phyloP scores from a whole-genome alignment of 2,888 invertebrate species.

The Slavum lentiscoides region DNA sequence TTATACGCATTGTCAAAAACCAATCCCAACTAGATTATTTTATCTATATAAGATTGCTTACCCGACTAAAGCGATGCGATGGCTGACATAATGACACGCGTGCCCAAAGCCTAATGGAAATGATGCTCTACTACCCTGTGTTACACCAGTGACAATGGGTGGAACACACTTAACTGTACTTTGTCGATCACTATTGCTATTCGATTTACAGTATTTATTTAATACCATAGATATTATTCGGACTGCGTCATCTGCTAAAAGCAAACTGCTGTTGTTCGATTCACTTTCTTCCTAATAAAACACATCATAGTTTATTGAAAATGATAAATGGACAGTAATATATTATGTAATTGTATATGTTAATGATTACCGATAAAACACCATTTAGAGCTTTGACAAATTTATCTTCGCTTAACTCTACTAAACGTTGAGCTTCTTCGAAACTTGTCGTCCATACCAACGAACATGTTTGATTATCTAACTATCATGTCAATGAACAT shows the following conservation, averaged over 20 bases:
- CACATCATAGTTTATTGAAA: constrained; percentile 10
- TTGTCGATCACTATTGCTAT: constrained; percentile 35
- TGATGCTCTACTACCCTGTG: constrained; percentile 72
- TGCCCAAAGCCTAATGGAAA: constrained; percentile 94
- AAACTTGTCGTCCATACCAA: constrained; percentile 91
- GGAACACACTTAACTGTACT: constrained; percentile 62
- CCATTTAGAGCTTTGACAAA: constrained; percentile 89
- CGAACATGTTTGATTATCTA: constrained; percentile 76
- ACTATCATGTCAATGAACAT: constrained; percentile 60
- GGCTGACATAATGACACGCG: constrained; percentile 80
- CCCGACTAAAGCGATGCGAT: constrained; percentile 85
- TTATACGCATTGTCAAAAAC: neutral
- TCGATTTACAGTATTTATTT: constrained; percentile 37
- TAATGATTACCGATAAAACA: constrained; percentile 66
- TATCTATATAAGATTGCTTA: constrained; percentile 60
- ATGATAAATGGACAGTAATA: neutral
- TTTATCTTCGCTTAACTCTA: constrained; percentile 71
- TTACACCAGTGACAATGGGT: constrained; percentile 69
- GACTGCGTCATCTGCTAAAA: constrained; percentile 43
- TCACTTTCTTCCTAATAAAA: constrained; percentile 54
- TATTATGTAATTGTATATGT: neutral
- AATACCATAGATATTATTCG: constrained; percentile 33
- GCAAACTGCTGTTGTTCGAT: constrained; percentile 40
- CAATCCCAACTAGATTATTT: neutral
- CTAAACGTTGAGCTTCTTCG: constrained; percentile 73